These are phyloP conservation scores for Eurosta solidaginis DNA, from an alignment of 1,140 invertebrate genomes.

Conservation along the genomic window DNA sequence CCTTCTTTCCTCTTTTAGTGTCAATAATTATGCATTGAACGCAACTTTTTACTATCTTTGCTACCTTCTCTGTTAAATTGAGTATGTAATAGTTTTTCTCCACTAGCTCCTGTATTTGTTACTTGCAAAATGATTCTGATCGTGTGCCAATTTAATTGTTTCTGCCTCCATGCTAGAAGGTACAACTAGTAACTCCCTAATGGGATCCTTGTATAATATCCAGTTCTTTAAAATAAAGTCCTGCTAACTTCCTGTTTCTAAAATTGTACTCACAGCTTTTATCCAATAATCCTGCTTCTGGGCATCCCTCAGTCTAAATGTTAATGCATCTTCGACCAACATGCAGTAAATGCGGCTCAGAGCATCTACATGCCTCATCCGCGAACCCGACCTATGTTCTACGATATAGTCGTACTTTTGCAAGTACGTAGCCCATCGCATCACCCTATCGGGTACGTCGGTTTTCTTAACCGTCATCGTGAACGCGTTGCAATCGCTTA, in stretches of 20 bases:
- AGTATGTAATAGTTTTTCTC: constrained; percentile 27
- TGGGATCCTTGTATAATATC: not conserved
- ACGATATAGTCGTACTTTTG: constrained; percentile 39
- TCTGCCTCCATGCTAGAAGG: constrained; percentile 40
- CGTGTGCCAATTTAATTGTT: constrained; percentile 36
- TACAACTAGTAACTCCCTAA: constrained; percentile 37
- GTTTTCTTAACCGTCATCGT: constrained; percentile 45
- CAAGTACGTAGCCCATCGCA: constrained; percentile 41
- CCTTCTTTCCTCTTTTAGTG: constrained; percentile 37
- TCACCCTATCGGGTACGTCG: constrained; percentile 50
- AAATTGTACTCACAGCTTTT: not conserved
- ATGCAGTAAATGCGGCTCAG: constrained; percentile 35
- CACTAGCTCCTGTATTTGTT: not conserved
- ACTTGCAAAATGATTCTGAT: constrained; percentile 38
- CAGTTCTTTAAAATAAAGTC: constrained; percentile 4
- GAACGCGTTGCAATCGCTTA: constrained; percentile 50
- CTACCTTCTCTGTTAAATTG: not conserved
- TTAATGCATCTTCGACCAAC: constrained; percentile 24
- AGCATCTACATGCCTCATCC: too few relatives aligned
- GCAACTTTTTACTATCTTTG: not conserved
- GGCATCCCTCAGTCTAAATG: constrained; percentile 11
- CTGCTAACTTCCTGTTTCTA: not conserved
- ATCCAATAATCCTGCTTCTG: constrained; percentile 20
- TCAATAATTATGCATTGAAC: constrained; percentile 29
- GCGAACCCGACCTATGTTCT: too few relatives aligned